Evolutionary conservation across 2,888 invertebrate species (phyloP).

Genomic region (Rhagonycha fulva): DNA sequence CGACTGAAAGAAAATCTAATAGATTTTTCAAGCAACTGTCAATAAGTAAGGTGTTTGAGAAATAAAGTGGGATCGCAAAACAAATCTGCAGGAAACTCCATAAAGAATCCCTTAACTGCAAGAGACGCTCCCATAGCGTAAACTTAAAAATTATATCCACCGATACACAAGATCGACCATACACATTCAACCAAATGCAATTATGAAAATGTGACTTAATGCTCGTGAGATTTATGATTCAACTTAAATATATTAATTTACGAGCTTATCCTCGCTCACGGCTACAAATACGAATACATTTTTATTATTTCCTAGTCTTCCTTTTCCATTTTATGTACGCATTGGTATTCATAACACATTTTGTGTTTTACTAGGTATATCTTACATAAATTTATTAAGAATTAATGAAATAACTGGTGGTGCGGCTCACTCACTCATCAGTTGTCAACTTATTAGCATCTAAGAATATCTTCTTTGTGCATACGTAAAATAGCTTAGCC

Average conservation of each 20-base stretch:
- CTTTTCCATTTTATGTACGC: constrained; percentile 12
- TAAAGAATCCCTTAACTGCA: constrained; percentile 16
- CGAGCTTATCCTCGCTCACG: constrained; percentile 50
- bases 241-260: constrained; percentile 57
- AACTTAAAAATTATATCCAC: constrained; percentile 16
- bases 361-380: neutral
- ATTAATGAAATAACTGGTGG: neutral
- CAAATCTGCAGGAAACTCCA: constrained; percentile 24
- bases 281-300: constrained; percentile 36
- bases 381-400: neutral
- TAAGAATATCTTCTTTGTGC: no score
- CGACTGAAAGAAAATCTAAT: no score
- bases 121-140: constrained; percentile 21
- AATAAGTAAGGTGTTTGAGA: neutral
- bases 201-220: constrained; percentile 57
- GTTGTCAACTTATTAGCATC: no score
- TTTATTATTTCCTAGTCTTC: constrained; percentile 26
- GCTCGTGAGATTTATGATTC: constrained; percentile 54
- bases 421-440: neutral
- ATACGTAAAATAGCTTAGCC: neutral
- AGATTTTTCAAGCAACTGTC: neutral
- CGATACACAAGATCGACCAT: constrained; percentile 32
- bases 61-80: constrained; percentile 5
- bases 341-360: constrained; percentile 27
- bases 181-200: constrained; percentile 49